These are phyloP conservation scores for Himalopsyche anomala DNA, from an alignment of 2,888 invertebrate species.

Conservation along the genomic window DNA sequence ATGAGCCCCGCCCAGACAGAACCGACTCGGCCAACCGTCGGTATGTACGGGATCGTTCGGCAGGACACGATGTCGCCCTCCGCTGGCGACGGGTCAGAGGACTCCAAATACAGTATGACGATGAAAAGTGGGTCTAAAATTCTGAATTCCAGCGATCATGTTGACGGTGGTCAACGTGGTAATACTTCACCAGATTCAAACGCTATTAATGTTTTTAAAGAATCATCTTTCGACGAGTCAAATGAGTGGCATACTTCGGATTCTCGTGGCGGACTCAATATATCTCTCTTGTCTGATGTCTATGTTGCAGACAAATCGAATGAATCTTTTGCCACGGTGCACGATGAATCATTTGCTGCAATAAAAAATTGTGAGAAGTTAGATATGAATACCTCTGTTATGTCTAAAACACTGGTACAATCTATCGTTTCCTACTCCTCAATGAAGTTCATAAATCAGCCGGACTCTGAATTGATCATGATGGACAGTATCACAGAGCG, in stretches of 20 bases:
- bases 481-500: slow-evolving; percentile 65
- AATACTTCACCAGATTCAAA: slow-evolving; percentile 67
- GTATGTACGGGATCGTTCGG: slow-evolving; percentile 65
- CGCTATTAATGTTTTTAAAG: slow-evolving; percentile 68
- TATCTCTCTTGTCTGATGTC: slow-evolving; percentile 71
- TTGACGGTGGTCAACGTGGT: slow-evolving; percentile 67
- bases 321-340: slow-evolving; percentile 71
- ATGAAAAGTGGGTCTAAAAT: slow-evolving; percentile 74
- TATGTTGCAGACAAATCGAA: slow-evolving; percentile 73
- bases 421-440: slow-evolving; percentile 51
- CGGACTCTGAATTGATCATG: slow-evolving; percentile 71
- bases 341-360: slow-evolving; percentile 66
- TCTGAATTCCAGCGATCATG: slow-evolving; percentile 63
- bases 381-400: slow-evolving; percentile 60
- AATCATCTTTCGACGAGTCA: slow-evolving; percentile 68
- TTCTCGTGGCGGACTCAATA: slow-evolving; percentile 69
- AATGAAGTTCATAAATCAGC: slow-evolving; percentile 67
- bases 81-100: slow-evolving; percentile 70
- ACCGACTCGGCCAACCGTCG: slow-evolving; percentile 73
- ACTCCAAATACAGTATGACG: slow-evolving; percentile 69
- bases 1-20: slow-evolving; percentile 39
- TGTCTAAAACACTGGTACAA: slow-evolving; percentile 54
- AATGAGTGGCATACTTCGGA: slow-evolving; percentile 75
- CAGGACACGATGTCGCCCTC: slow-evolving; percentile 66
- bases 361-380: slow-evolving; percentile 56